Conservation (phyloP, 2,113 vertebrate species). For the Micronycteris hirsuta region DNA sequence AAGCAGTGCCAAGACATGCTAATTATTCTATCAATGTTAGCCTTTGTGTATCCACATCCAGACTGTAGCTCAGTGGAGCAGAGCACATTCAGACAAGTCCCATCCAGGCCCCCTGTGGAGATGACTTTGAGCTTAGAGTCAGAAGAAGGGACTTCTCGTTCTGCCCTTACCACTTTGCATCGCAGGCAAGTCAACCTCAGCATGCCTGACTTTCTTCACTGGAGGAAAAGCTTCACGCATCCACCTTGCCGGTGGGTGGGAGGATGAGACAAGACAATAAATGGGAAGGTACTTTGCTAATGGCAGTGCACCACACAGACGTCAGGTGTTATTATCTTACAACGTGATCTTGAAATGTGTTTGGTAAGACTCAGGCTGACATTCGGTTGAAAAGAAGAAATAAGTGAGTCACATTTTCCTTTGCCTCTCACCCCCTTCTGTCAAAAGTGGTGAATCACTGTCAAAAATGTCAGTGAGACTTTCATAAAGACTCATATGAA, state of each 20-base stretch:
- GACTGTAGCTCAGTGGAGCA: background rate
- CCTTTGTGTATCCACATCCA: background rate
- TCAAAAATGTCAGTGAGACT: background rate
- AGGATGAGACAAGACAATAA: conserved; percentile 29
- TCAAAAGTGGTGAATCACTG: conserved; percentile 38
- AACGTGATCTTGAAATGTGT: background rate
- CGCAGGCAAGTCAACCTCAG: background rate
- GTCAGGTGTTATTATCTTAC: conserved; percentile 11
- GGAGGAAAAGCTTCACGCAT: background rate
- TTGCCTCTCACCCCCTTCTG: background rate
- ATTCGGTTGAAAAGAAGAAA: conserved; percentile 35
- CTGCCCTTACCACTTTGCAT: background rate
- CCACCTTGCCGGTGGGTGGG: background rate
- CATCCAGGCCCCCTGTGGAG: background rate
- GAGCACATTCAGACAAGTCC: background rate
- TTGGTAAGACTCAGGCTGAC: background rate
- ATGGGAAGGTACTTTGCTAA: background rate
- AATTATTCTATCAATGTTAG: background rate
- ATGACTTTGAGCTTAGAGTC: background rate
- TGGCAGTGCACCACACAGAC: background rate
- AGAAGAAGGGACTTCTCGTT: background rate
- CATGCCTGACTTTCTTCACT: background rate
- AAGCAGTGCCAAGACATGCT: background rate
- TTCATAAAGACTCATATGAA: background rate
- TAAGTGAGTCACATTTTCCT: background rate